Conservation (phyloP, 2,888 invertebrate species). For the Leptothorax acervorum region DNA sequence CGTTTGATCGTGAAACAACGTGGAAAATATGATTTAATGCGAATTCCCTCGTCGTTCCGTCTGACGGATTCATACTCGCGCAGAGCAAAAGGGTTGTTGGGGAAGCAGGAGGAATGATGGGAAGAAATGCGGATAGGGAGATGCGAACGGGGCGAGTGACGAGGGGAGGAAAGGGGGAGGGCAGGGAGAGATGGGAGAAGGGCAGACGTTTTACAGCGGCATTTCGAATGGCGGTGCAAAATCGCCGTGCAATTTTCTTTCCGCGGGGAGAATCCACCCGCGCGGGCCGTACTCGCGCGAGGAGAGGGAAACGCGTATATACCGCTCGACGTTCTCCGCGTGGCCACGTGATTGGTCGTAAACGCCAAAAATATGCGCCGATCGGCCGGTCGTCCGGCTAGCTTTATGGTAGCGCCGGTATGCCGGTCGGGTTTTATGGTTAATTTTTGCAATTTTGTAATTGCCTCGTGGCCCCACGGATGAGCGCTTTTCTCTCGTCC, state of each 20-base stretch:
- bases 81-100: conserved; percentile 38
- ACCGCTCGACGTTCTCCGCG: conserved; percentile 60
- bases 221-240: conserved; percentile 78
- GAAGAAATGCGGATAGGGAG: conserved; percentile 46
- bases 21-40: conserved; percentile 50
- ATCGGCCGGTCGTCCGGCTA: conserved; percentile 80
- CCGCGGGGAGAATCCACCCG: conserved; percentile 69
- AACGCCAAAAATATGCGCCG: conserved; percentile 84
- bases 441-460: conserved; percentile 84
- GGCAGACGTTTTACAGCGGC: conserved; percentile 77
- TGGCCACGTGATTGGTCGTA: conserved; percentile 84
- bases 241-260: conserved; percentile 84
- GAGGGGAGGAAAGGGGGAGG: not conserved
- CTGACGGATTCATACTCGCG: conserved; percentile 54
- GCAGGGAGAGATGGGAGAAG: not conserved
- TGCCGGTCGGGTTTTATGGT: conserved; percentile 79
- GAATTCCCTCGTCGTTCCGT: conserved; percentile 45
- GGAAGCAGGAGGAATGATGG: conserved; percentile 32
- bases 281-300: conserved; percentile 37
- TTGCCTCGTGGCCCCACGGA: conserved; percentile 73
- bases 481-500: conserved; percentile 54
- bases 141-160: conserved; percentile 9
- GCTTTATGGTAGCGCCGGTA: conserved; percentile 78
- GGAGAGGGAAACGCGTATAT: conserved; percentile 17
- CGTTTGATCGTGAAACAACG: conserved; percentile 36